Base-by-base conservation (phyloP, 2,113 vertebrate species). In the Dipodomys spectabilis region DNA sequence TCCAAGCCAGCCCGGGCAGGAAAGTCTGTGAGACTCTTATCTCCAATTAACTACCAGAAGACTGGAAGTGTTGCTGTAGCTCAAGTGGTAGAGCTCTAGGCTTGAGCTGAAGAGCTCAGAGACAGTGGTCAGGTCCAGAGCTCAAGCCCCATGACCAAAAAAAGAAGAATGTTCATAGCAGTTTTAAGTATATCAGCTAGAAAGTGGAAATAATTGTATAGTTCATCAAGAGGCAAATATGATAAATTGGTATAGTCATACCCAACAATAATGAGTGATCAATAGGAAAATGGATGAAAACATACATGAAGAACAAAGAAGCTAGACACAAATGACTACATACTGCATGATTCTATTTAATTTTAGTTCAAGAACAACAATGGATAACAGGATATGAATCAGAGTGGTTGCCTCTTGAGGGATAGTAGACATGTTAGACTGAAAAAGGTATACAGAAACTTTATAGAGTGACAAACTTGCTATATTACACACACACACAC, bases 291-390 rank as follows among this genome's bases (percentile, higher is more conserved):
- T 28, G 16, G 32, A 53, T 27, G 49, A 35, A 84, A 74, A 91
- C 30, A 12, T 20, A 71, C 5, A 90, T 10, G 5, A 10, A 68
- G 44, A 88, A 1, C 9, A 89, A 90, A 86, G 72, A 72, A 71
- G 44, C 4, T 16, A 91, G 80, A 91, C 39, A 64, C 6, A 65
- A 77, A 75, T 88, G 49, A 79, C n/a, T 65, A 60, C 0, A 84
- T 9, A 49, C 18, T 53, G 18, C 15, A 60, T 1, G 23, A 68
- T 83, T 78, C 7, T 35, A 53, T 39, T 88, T 72, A 67, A 30
- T 39, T 95, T 91, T 15, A 27, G 62, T 80, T 12, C 32, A 91
- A 28, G 60, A 94, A 82, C 28, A 82, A 68, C 30, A 86, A 27
- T 80, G 19, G 49, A 77, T 68, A 39, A 23, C 2, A 45, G 30